phyloP scores from a whole-genome alignment of 2,888 invertebrate genomes.

The Poecilus cupreus region DNA sequence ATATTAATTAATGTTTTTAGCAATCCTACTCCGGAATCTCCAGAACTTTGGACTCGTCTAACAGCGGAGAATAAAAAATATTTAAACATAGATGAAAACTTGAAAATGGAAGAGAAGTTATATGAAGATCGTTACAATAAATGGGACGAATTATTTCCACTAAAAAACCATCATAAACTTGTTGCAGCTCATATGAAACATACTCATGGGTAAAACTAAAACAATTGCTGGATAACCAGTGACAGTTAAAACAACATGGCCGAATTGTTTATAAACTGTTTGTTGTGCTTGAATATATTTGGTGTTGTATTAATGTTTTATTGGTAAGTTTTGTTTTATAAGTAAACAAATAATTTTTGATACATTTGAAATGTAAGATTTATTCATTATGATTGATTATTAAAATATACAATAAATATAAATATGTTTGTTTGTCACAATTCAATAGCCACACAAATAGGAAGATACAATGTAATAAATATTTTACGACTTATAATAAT shows the following conservation, averaged over 20 bases:
- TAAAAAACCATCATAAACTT: constrained; percentile 51
- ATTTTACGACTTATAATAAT: constrained; percentile 42
- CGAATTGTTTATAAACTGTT: no score
- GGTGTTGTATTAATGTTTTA: no score
- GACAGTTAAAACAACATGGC: not conserved
- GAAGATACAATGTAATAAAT: not conserved
- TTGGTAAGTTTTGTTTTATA: no score
- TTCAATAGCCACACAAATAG: not conserved
- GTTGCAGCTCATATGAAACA: not conserved
- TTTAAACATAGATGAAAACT: constrained; percentile 70
- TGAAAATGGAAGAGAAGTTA: constrained; percentile 70
- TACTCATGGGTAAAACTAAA: not conserved
- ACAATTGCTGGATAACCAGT: constrained; percentile 4
- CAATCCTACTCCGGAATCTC: constrained; percentile 72
- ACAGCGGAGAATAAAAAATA: constrained; percentile 69
- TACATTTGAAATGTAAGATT: no score
- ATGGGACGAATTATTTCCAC: constrained; percentile 71
- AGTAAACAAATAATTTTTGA: no score
- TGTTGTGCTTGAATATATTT: no score
- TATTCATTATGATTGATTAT: no score
- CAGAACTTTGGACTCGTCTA: constrained; percentile 71
- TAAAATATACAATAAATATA: not conserved
- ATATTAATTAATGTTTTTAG: no score
- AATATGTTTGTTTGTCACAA: not conserved
- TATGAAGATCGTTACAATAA: constrained; percentile 70